These are phyloP conservation scores for Callospermophilus lateralis DNA, from an alignment of 2,113 vertebrate genomes.

Conservation along the genomic window DNA sequence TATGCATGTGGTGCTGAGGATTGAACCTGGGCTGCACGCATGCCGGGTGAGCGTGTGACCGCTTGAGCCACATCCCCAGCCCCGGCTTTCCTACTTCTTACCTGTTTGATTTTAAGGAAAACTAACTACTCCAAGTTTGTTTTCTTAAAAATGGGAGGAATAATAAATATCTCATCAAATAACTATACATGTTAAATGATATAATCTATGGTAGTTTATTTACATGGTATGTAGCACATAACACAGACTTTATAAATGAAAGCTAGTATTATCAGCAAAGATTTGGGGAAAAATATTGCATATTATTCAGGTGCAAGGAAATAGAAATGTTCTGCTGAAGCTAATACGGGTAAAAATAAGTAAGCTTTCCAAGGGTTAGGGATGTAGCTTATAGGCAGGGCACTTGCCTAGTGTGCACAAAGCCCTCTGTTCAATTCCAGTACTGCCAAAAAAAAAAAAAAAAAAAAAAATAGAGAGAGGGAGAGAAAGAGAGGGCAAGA, in stretches of 20 bases:
- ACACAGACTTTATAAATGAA: not conserved
- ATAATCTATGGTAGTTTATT: not conserved
- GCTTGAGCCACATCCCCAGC: too few species aligned
- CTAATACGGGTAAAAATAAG: not conserved
- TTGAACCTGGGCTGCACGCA: too few species aligned
- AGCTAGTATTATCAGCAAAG: not conserved
- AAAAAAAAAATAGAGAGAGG: too few species aligned
- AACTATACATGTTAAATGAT: not conserved
- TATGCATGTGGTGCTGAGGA: too few species aligned
- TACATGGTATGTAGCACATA: not conserved
- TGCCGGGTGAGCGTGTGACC: fast-evolving
- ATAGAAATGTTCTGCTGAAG: not conserved
- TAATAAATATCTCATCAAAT: slow-evolving; percentile 24
- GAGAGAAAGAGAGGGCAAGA: not conserved
- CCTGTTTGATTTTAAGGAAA: not conserved
- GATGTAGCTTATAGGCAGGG: not conserved
- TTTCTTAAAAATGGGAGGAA: slow-evolving; percentile 16
- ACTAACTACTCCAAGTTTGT: not conserved
- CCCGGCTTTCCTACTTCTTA: not conserved
- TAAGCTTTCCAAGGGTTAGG: not conserved
- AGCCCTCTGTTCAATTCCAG: not conserved
- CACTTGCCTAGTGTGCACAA: not conserved
- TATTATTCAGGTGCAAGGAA: not conserved
- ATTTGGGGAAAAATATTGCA: not conserved
- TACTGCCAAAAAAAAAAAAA: too few species aligned